Base-by-base conservation (phyloP, 2,797 vertebrate genomes). In the Hemibagrus guttatus region DNA sequence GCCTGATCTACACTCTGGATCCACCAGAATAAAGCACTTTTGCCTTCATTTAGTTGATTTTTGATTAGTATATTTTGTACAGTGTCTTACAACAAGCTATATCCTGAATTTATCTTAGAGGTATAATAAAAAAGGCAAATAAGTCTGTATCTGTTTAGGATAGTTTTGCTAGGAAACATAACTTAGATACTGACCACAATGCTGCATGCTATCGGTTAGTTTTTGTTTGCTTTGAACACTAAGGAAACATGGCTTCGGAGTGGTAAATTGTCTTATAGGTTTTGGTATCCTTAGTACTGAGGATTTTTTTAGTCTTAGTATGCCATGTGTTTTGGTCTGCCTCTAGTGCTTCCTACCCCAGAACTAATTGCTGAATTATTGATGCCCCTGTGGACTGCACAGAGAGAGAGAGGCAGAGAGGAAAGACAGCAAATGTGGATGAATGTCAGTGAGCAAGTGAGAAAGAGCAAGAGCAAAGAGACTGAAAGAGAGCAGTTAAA, bases 341-440 rank as follows among this genome's bases (percentile, higher is more conserved):
- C 91, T 95, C 92, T 93, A 94, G 88, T 52, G 31, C 90, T 87
- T 91, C 92, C 92, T 90, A 88, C 92, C 92, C 89, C 91, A 94
- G 92, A 95, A 95, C 93, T 91, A 93, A 91, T 89, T 86, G 75
- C 88, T 96, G 93, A 95, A 96, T 95, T 94, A 96, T 96, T 96
- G 93, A 96, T 95, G 86, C 90, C 85, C 71, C 83, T 89, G 88
- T 92, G 92, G 87, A 86, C 86, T 87, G 89, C 80, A 86, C 84
- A 59, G 49, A 87, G 78, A 89, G 75, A 68, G 66, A 52, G 31
- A 35, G 19, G 91, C 81, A 87, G 88, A 89, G 61, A 91, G 89
- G 85, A 81, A 35, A 86, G 82, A 87, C 75, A 76, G 85, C 87
- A 87, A 84, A 84, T 39, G 42, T 78, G 75, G 78, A 56, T 46